These are phyloP conservation scores for Oreochromis aureus DNA, from an alignment of 2,113 vertebrate genomes.

Conservation along the genomic window DNA sequence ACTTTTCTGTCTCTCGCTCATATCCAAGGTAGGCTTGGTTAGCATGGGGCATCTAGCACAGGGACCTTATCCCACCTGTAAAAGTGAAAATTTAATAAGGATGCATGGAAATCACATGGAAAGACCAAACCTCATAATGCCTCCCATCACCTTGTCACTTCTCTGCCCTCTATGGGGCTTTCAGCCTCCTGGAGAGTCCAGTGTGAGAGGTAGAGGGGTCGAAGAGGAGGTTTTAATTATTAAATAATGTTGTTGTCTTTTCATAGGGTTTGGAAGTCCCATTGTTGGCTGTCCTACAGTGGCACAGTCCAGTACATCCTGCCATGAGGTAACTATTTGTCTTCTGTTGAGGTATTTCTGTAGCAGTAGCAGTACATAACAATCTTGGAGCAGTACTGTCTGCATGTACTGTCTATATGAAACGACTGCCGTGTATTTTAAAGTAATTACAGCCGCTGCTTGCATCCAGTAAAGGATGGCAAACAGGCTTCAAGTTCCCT, in stretches of 20 bases:
- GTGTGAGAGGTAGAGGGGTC: background rate
- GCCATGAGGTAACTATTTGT: conserved; percentile 61
- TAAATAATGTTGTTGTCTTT: background rate
- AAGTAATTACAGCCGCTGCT: background rate
- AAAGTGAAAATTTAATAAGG: rapidly evolving
- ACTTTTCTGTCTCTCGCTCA: background rate
- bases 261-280: conserved; percentile 84
- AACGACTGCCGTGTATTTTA: rapidly evolving
- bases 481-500: background rate
- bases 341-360: background rate
- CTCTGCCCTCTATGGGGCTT: background rate
- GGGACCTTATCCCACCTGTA: background rate
- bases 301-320: conserved; percentile 80
- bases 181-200: rapidly evolving
- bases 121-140: background rate
- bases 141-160: background rate
- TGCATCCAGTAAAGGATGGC: background rate
- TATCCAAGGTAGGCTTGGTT: background rate
- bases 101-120: background rate
- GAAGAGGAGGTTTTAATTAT: background rate
- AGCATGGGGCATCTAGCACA: background rate
- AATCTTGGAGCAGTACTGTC: background rate
- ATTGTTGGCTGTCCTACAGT: conserved; percentile 83
- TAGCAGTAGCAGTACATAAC: background rate
- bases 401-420: background rate